These are phyloP conservation scores for Bombus difficillimus DNA, from an alignment of 1,140 invertebrate genomes.

Conservation along the genomic window DNA sequence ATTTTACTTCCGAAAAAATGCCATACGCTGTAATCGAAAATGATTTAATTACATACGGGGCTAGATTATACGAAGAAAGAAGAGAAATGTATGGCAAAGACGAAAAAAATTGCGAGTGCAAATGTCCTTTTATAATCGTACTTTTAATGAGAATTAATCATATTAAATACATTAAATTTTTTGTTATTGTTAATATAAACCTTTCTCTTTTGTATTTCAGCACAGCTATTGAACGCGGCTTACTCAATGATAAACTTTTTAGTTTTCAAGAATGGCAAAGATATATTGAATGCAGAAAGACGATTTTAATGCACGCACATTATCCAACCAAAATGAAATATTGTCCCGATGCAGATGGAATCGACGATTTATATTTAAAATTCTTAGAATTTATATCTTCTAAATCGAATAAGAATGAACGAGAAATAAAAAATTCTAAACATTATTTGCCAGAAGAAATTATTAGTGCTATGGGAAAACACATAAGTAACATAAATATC, in stretches of 20 bases:
- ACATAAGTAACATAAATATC: slow-evolving; percentile 64
- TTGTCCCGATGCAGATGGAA: slow-evolving; percentile 62
- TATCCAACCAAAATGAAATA: slow-evolving; percentile 82
- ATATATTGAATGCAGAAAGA: slow-evolving; percentile 85
- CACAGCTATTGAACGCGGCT: slow-evolving; percentile 54
- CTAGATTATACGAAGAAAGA: slow-evolving; percentile 44
- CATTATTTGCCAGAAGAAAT: slow-evolving; percentile 62
- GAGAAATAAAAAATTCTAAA: slow-evolving; percentile 45
- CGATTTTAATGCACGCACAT: slow-evolving; percentile 82
- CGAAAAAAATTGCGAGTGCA: slow-evolving; percentile 37
- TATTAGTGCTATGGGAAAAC: slow-evolving; percentile 56
- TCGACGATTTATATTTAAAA: slow-evolving; percentile 69
- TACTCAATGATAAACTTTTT: slow-evolving; percentile 82
- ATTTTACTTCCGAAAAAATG: slow-evolving; percentile 65
- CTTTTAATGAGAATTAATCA: background rate
- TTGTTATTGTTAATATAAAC: background rate
- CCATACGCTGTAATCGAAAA: slow-evolving; percentile 68
- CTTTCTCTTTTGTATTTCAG: slow-evolving; percentile 64
- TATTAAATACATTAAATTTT: background rate
- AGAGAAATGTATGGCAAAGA: slow-evolving; percentile 34
- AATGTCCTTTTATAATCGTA: slow-evolving; percentile 32
- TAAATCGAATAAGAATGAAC: slow-evolving; percentile 60
- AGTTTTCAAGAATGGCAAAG: slow-evolving; percentile 86
- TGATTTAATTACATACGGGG: slow-evolving; percentile 59
- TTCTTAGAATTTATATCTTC: slow-evolving; percentile 67